phyloP scores from a whole-genome alignment of 2,888 invertebrate species.

The Drosophila anomelani region DNA sequence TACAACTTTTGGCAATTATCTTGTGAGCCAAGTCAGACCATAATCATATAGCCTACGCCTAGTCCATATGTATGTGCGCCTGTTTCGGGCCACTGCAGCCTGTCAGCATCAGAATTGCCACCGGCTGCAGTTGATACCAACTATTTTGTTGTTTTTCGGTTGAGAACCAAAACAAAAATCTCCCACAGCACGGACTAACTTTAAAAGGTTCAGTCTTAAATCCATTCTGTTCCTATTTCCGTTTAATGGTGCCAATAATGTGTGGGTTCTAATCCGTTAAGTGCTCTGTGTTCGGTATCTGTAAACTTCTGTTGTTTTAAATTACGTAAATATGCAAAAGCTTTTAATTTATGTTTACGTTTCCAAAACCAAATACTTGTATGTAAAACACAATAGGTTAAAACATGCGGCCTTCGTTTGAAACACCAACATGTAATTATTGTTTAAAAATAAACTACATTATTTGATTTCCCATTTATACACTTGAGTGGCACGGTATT shows the following conservation, averaged over 20 bases:
- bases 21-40: slow-evolving; percentile 63
- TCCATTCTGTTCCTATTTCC: slow-evolving; percentile 25
- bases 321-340: slow-evolving; percentile 12
- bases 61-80: slow-evolving; percentile 9
- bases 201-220: slow-evolving; percentile 28
- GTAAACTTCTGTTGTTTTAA: slow-evolving; percentile 10
- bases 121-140: slow-evolving; percentile 45
- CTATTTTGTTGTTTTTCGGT: slow-evolving; percentile 38
- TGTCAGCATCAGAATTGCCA: slow-evolving; percentile 53
- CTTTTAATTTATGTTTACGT: neutral
- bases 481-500: no score
- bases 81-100: slow-evolving; percentile 25
- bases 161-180: slow-evolving; percentile 32
- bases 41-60: slow-evolving; percentile 39
- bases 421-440: no score
- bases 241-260: slow-evolving; percentile 64
- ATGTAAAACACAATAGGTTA: neutral
- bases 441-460: neutral
- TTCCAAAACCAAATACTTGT: neutral
- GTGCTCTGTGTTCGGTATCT: slow-evolving; percentile 50
- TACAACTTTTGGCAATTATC: slow-evolving; percentile 81
- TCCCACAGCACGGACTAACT: neutral
- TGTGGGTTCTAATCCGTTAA: slow-evolving; percentile 62
- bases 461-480: no score
- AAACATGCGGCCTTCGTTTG: neutral